Evolutionary conservation across 1,140 invertebrate species (phyloP).

Genomic region (Campoletis sonorensis): DNA sequence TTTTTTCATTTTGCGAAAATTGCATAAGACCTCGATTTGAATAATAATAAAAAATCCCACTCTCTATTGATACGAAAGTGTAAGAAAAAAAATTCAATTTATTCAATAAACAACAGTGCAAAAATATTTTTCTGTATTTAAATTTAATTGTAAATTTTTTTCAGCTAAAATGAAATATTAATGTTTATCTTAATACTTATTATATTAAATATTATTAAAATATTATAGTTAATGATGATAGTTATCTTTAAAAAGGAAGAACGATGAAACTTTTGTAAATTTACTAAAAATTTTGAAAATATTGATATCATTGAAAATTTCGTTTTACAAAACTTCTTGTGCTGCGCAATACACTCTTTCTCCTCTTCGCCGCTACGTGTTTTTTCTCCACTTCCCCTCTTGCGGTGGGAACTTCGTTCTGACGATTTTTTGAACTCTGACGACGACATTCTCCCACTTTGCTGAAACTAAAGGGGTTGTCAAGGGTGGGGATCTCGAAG

Average conservation of each 20-base stretch:
- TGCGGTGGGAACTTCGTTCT: not conserved
- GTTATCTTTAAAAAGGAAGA: not conserved
- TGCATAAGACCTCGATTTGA: too few relatives aligned
- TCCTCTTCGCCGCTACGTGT: not conserved
- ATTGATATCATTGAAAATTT: not conserved
- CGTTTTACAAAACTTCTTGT: not conserved
- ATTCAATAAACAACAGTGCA: too few relatives aligned
- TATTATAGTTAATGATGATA: too few relatives aligned
- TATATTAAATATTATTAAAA: too few relatives aligned
- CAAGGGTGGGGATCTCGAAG: conserved; percentile 30
- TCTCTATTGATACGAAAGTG: too few relatives aligned
- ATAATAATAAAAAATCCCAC: too few relatives aligned
- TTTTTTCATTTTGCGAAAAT: too few relatives aligned
- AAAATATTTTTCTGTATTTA: too few relatives aligned
- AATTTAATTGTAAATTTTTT: too few relatives aligned
- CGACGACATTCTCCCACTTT: conserved; percentile 26
- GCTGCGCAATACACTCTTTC: not conserved
- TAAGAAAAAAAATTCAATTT: too few relatives aligned
- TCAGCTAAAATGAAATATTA: too few relatives aligned
- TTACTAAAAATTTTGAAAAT: not conserved
- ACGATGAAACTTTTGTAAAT: not conserved
- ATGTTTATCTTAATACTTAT: too few relatives aligned
- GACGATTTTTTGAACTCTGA: conserved; percentile 16
- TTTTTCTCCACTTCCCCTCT: not conserved
- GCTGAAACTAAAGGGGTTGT: conserved; percentile 20